Evolutionary conservation across 2,888 invertebrate genomes (phyloP).

Genomic region (Uropetala carovei): DNA sequence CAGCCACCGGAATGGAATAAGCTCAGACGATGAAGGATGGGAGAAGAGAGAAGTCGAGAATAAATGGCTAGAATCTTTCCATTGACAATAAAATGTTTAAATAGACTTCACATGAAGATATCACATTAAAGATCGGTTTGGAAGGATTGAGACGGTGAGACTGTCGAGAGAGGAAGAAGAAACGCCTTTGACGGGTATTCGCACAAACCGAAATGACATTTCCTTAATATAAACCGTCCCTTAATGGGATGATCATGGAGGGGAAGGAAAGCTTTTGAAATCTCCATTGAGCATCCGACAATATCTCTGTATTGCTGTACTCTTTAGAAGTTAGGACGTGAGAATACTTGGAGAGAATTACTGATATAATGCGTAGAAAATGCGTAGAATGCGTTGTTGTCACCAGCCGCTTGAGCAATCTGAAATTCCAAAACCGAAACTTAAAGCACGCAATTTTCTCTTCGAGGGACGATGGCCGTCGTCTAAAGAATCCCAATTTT

Average conservation of each 20-base stretch:
- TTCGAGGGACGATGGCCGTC: no score
- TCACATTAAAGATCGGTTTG: slow-evolving; percentile 21
- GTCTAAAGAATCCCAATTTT: no score
- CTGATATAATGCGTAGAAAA: no score
- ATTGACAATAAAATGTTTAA: slow-evolving; percentile 45
- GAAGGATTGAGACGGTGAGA: not conserved
- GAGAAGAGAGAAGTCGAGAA: slow-evolving; percentile 11
- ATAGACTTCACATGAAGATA: slow-evolving; percentile 18
- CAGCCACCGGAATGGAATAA: not conserved
- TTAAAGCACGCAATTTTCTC: no score
- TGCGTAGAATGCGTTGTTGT: no score
- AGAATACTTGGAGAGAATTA: no score
- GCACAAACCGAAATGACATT: not conserved
- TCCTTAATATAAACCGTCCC: not conserved
- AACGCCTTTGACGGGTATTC: not conserved
- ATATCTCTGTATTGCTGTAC: not conserved
- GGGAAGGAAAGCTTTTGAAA: not conserved
- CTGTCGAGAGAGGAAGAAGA: not conserved
- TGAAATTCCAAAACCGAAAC: no score
- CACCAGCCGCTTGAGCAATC: no score
- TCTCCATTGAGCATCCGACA: not conserved
- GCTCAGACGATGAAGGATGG: not conserved
- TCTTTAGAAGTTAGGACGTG: no score
- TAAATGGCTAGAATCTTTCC: slow-evolving; percentile 6
- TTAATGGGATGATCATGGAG: not conserved